These are phyloP conservation scores for Anneissia japonica DNA, from an alignment of 35 echinoderm and acorn worm species.

Conservation along the genomic window DNA sequence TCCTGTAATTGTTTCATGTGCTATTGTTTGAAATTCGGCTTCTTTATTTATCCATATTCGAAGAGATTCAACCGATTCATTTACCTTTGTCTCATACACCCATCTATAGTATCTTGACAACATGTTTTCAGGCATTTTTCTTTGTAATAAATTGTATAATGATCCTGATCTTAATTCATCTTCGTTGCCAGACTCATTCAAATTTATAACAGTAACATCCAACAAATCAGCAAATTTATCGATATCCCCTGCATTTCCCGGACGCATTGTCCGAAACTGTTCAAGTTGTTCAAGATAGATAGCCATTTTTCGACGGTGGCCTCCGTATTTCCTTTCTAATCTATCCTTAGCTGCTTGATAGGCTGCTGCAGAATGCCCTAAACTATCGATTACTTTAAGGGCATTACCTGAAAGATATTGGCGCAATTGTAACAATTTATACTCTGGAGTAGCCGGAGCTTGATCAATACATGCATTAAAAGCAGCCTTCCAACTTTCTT, in stretches of 20 bases:
- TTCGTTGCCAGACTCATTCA: not conserved
- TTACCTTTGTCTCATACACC: not conserved
- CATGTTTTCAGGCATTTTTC: not conserved
- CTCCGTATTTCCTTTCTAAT: slow-evolving; percentile 13
- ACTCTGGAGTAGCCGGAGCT: slow-evolving; percentile 19
- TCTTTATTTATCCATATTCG: slow-evolving; percentile 7
- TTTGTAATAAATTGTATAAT: not conserved
- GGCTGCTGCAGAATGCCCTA: slow-evolving; percentile 18
- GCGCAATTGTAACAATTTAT: slow-evolving; percentile 14
- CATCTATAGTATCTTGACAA: slow-evolving; percentile 1
- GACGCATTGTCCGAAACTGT: slow-evolving; percentile 5
- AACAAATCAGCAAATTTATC: slow-evolving; percentile 21
- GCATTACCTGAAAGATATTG: slow-evolving; percentile 24
- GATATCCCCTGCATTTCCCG: slow-evolving; percentile 8
- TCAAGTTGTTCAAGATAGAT: not conserved
- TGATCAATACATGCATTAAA: slow-evolving; percentile 12
- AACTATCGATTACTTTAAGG: not conserved
- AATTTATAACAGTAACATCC: slow-evolving; percentile 13
- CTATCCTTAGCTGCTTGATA: slow-evolving; percentile 19
- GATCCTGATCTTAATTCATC: not conserved
- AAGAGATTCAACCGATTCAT: slow-evolving; percentile 1
- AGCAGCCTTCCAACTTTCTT: slow-evolving; percentile 31
- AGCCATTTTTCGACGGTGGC: not conserved
- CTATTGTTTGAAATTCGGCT: slow-evolving; percentile 15
- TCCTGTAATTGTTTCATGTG: slow-evolving; percentile 14